Evolutionary conservation across 2,113 vertebrate genomes (phyloP), one percentile per base, ranked within the genome.

Genomic region (Lichenostomus cassidix): DNA sequence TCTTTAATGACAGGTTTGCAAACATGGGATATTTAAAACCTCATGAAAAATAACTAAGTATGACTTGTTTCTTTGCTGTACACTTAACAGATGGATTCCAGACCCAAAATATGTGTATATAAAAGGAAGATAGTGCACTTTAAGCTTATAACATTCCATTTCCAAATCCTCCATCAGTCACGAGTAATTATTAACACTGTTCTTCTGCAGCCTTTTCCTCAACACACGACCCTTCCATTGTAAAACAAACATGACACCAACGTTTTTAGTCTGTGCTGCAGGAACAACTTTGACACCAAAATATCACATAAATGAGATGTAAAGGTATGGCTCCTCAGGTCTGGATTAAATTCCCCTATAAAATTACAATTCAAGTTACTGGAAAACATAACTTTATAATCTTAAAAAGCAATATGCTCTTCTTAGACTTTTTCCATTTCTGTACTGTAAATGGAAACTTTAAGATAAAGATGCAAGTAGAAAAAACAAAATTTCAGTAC

Each of bases 381-480:
- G 97, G 95, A 97, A 98, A 98, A 98, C 97, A 97, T 94, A 97
- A 96, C 96, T 97, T 96, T 97, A 94, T 97, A 94, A 96, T 97
- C 71, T 97, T 97, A 96, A 97, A 98, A 98, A 98, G 98, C 98
- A 98, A 98, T 98, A 96, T 98, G 98, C 97, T 98, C 97, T 96
- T 96, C 82, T 95, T 96, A 88, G 89, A 73, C 50, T 86, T 84
- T 98, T 98, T 85, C 98, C 97, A 98, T 98, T 97, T 97, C 80
- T 90, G 87, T 86, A 90, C 74, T 94, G 89, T 89, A 96, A 98
- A 98, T 98, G 98, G 97, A 98, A 98, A 98, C 68, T 94, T 94
- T 97, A 91, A 93, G 92, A 96, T 95, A 97, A 97, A 95, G 95
- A 96, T 96, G 92, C 80, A 75, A 92, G 89, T 96, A 94, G 90